Percentiles rank a stretch among this genome's conserved stretches.
These are phyloP conservation scores for Chymomyza fuscimana DNA, from an alignment of 2,888 invertebrate genomes.

Conservation along the genomic window DNA sequence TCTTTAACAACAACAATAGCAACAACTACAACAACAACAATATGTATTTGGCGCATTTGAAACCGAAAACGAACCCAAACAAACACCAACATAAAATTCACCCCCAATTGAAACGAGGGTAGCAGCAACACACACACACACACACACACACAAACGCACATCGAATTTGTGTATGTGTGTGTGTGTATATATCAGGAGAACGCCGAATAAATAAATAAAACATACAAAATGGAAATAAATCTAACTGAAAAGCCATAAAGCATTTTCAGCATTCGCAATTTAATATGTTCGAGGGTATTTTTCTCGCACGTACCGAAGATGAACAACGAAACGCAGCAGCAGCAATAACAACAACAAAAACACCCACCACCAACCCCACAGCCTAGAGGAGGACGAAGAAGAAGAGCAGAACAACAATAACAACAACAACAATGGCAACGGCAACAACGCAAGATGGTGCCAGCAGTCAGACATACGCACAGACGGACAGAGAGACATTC, in stretches of 20 bases:
- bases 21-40: constrained; percentile 24
- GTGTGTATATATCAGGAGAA: constrained; percentile 59
- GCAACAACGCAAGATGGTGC: constrained; percentile 62
- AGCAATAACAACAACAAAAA: constrained; percentile 42
- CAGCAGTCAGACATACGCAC: constrained; percentile 46
- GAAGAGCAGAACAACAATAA: constrained; percentile 39
- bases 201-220: constrained; percentile 76
- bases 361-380: constrained; percentile 21
- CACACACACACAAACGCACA: constrained; percentile 33
- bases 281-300: constrained; percentile 77
- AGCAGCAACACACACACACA: constrained; percentile 29
- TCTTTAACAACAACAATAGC: constrained; percentile 66
- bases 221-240: constrained; percentile 79
- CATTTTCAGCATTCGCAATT: constrained; percentile 79
- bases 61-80: constrained; percentile 61
- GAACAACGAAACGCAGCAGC: constrained; percentile 63
- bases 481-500: constrained; percentile 35
- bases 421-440: constrained; percentile 35
- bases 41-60: constrained; percentile 59
- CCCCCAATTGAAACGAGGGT: constrained; percentile 33
- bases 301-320: constrained; percentile 73
- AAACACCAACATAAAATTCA: constrained; percentile 47
- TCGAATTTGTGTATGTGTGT: constrained; percentile 27
- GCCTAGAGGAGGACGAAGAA: constrained; percentile 21
- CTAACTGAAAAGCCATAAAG: constrained; percentile 79